Percentiles rank a stretch among this genome's conserved stretches.
These are phyloP conservation scores for Zaprionus kolodkinae DNA, from an alignment of 1,140 invertebrate genomes.

Conservation along the genomic window DNA sequence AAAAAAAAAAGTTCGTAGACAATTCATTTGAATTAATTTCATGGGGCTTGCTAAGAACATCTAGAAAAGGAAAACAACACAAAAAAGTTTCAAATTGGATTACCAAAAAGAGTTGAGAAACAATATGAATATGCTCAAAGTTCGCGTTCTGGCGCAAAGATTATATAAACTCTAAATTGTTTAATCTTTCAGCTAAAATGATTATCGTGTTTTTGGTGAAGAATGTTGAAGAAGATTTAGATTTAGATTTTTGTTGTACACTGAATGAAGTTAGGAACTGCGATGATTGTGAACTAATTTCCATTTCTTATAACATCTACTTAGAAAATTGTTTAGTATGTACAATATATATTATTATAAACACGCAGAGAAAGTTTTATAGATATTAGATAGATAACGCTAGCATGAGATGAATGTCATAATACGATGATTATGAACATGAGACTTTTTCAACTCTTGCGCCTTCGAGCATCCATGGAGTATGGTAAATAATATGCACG, in stretches of 20 bases:
- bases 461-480: neutral
- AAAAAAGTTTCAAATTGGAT: neutral
- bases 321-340: neutral
- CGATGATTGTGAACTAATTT: neutral
- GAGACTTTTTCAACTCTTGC: neutral
- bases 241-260: neutral
- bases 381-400: no score
- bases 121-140: neutral
- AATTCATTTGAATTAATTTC: constrained; percentile 7
- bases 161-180: constrained; percentile 1
- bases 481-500: constrained; percentile 22
- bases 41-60: constrained; percentile 16
- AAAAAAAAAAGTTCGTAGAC: neutral
- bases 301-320: neutral
- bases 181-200: neutral
- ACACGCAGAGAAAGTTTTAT: neutral
- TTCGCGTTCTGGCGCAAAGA: neutral
- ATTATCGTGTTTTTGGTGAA: neutral
- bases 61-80: neutral
- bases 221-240: neutral
- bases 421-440: neutral
- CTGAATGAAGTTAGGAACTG: neutral
- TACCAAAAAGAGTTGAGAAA: constrained; percentile 7
- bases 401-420: neutral
- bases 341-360: neutral